phyloP scores from a whole-genome alignment of 2,113 vertebrate genomes.

The Coreoperca whiteheadi region DNA sequence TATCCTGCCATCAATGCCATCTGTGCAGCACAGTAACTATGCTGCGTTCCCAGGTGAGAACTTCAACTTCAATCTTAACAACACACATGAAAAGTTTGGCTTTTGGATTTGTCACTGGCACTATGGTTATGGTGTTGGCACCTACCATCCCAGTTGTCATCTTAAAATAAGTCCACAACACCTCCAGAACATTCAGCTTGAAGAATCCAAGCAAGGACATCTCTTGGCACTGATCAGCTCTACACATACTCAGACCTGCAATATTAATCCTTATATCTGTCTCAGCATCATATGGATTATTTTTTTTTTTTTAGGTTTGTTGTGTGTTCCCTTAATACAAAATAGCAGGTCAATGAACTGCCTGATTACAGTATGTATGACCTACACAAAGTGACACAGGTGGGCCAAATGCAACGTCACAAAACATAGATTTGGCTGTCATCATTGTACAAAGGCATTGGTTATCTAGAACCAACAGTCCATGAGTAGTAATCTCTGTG shows the following conservation, averaged over 20 bases:
- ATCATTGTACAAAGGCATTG: constrained; percentile 15
- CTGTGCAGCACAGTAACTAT: not conserved
- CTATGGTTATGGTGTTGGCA: constrained; percentile 38
- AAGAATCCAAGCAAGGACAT: constrained; percentile 22
- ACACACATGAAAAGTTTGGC: not conserved
- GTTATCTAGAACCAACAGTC: constrained; percentile 23
- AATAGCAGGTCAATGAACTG: not conserved
- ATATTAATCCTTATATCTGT: constrained; percentile 26
- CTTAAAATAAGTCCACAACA: constrained; percentile 54
- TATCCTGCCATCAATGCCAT: not conserved
- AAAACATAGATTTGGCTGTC: not conserved
- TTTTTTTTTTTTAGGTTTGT: not conserved
- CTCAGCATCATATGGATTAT: not conserved
- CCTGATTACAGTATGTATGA: not conserved
- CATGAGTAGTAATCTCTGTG: constrained; percentile 22
- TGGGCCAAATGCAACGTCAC: not conserved
- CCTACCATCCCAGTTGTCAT: constrained; percentile 51
- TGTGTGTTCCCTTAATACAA: not conserved
- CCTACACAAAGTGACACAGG: constrained; percentile 20
- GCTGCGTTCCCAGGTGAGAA: constrained; percentile 8
- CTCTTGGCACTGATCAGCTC: constrained; percentile 30
- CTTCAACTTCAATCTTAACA: constrained; percentile 1
- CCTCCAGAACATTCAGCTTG: constrained; percentile 28
- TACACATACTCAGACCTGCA: constrained; percentile 15
- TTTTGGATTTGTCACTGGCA: constrained; percentile 44